A percentile compares a stretch with the other conserved stretches of the same genome.
These are phyloP conservation scores for Ptychodera flava DNA, from an alignment of 35 echinoderm and acorn worm species.

Conservation along the genomic window DNA sequence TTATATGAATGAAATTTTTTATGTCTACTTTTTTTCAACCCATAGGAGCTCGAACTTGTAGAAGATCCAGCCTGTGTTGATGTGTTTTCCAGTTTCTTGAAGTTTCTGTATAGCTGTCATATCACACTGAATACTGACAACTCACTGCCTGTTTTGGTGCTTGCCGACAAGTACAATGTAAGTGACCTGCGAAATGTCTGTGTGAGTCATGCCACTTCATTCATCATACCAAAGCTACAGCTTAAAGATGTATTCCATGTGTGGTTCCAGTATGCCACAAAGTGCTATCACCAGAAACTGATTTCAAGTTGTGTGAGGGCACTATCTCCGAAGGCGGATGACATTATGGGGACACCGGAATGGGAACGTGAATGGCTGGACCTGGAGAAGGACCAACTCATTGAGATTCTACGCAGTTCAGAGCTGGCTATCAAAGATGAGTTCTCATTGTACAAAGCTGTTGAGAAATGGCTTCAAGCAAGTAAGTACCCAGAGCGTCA, in stretches of 20 bases:
- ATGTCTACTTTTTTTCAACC: too few species aligned
- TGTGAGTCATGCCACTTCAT: constrained; percentile 67
- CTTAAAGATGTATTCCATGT: constrained; percentile 98
- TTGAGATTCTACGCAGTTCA: constrained; percentile 88
- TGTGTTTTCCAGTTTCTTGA: constrained; percentile 75
- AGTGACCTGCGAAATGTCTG: constrained; percentile 65
- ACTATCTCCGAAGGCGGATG: constrained; percentile 93
- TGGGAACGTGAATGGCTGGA: constrained; percentile 91
- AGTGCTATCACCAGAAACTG: constrained; percentile 89
- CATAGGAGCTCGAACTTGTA: constrained; percentile 95
- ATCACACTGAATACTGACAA: constrained; percentile 78
- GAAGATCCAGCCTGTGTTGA: constrained; percentile 86
- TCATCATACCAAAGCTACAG: constrained; percentile 92
- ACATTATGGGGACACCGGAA: constrained; percentile 91
- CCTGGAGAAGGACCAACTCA: constrained; percentile 80
- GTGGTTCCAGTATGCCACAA: constrained; percentile 99
- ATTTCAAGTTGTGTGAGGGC: constrained; percentile 68
- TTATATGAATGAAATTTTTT: too few species aligned
- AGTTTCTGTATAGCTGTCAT: constrained; percentile 84
- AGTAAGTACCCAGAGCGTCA: constrained; percentile 64
- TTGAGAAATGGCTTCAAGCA: constrained; percentile 87
- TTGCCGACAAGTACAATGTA: constrained; percentile 97
- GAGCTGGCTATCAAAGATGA: constrained; percentile 83
- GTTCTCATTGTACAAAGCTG: constrained; percentile 67
- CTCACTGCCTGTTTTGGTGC: constrained; percentile 78